These are phyloP conservation scores for Ailuropoda melanoleuca DNA, from an alignment of 2,113 vertebrate species.

Conservation along the genomic window DNA sequence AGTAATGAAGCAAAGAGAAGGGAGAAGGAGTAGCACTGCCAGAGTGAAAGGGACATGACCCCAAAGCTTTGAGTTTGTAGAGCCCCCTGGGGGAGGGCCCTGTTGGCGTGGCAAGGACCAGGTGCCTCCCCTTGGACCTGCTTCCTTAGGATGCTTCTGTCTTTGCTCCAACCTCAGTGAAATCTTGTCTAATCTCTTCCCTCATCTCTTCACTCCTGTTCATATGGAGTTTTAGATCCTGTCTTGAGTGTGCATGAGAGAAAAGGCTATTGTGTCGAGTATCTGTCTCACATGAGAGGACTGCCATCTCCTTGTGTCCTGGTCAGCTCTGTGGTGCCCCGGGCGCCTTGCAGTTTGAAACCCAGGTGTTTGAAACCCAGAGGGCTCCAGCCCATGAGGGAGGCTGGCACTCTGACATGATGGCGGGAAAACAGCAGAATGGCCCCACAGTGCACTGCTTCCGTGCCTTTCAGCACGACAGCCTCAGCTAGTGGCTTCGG, in stretches of 20 bases:
- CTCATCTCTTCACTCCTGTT: neutral
- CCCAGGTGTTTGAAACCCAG: neutral
- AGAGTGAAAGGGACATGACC: fast-evolving
- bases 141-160: neutral
- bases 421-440: neutral
- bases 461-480: fast-evolving
- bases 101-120: neutral
- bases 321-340: neutral
- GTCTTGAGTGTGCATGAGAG: neutral
- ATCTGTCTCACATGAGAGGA: neutral
- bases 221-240: neutral
- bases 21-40: neutral
- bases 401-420: fast-evolving
- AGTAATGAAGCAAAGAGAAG: neutral
- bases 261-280: neutral
- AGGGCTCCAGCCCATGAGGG: fast-evolving
- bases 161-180: neutral
- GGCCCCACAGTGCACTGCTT: fast-evolving
- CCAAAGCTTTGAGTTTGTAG: neutral
- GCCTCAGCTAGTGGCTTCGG: neutral
- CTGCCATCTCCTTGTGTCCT: neutral
- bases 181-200: neutral
- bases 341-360: fast-evolving
- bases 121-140: neutral
- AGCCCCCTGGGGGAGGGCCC: fast-evolving